These are phyloP conservation scores for Ctena decussata DNA, from an alignment of 2,888 invertebrate genomes.

Conservation along the genomic window DNA sequence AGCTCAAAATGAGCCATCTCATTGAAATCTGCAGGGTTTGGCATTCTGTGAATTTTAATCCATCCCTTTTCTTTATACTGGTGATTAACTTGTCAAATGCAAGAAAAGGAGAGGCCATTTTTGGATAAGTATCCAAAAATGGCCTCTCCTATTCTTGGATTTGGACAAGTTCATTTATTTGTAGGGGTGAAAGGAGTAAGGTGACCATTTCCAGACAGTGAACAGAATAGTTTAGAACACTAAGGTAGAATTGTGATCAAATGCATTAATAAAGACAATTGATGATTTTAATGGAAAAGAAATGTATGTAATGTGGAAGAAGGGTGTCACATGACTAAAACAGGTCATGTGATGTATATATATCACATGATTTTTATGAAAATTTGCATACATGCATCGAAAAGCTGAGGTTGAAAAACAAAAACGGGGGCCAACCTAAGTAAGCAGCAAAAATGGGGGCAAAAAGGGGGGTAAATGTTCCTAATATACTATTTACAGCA, in stretches of 20 bases:
- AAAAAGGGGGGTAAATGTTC: neutral
- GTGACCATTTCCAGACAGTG: neutral
- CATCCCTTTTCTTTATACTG: no score
- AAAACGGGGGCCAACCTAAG: neutral
- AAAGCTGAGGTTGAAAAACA: constrained; percentile 9
- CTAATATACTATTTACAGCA: neutral
- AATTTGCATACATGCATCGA: constrained; percentile 18
- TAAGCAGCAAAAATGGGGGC: neutral
- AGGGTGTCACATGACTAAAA: constrained; percentile 46
- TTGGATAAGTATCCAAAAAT: no score
- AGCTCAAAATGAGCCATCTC: no score
- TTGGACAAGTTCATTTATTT: no score
- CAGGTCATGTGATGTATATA: constrained; percentile 24
- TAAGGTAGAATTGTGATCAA: constrained; percentile 2
- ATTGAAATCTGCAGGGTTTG: no score
- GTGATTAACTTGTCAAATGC: no score
- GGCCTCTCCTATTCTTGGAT: no score
- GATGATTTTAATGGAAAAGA: neutral
- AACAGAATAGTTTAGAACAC: constrained; percentile 9
- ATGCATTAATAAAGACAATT: neutral
- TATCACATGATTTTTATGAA: constrained; percentile 3
- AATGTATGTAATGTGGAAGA: neutral
- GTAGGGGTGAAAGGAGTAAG: no score
- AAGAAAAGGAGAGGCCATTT: no score
- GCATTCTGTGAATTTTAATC: no score